Conservation (phyloP, 2,888 invertebrate genomes). For the Oxyteleia sp. region DNA sequence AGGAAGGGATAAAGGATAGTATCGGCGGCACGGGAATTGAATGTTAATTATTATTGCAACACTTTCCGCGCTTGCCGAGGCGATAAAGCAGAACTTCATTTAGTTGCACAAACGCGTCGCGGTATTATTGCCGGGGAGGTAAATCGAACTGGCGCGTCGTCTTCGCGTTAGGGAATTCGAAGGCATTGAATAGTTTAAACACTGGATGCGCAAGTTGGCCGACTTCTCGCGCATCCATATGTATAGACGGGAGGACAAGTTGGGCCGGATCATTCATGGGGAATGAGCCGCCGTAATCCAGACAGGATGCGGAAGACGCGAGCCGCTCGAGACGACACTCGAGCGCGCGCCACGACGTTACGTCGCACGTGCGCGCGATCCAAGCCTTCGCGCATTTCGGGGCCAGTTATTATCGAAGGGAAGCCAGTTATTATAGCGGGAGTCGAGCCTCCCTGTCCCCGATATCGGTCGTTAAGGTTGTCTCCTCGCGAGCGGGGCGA, state of each 20-base stretch:
- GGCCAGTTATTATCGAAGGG: constrained; percentile 87
- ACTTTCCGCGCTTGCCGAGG: constrained; percentile 34
- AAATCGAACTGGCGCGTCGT: constrained; percentile 48
- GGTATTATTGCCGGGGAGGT: constrained; percentile 40
- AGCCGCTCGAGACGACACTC: constrained; percentile 61
- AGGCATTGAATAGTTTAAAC: constrained; percentile 68
- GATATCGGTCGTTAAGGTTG: constrained; percentile 75
- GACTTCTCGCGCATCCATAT: constrained; percentile 68
- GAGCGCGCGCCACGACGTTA: constrained; percentile 58
- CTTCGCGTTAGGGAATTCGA: constrained; percentile 58
- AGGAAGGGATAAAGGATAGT: too few relatives aligned
- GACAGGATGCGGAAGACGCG: constrained; percentile 74
- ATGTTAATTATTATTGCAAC: constrained; percentile 64
- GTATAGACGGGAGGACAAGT: constrained; percentile 53
- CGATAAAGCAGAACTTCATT: constrained; percentile 48
- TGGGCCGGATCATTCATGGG: constrained; percentile 70
- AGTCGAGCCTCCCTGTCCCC: constrained; percentile 59
- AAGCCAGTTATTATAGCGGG: constrained; percentile 78
- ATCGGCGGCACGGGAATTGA: too few relatives aligned
- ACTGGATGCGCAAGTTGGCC: constrained; percentile 58
- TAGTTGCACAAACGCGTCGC: constrained; percentile 37
- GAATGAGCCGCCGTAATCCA: constrained; percentile 75
- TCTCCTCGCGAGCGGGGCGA: constrained; percentile 44
- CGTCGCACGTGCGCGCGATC: constrained; percentile 78
- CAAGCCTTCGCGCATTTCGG: constrained; percentile 82